Percentiles rank a stretch among this genome's conserved stretches.
Evolutionary conservation across 2,113 vertebrate species (phyloP).

Genomic region (Paramisgurnus dabryanus): DNA sequence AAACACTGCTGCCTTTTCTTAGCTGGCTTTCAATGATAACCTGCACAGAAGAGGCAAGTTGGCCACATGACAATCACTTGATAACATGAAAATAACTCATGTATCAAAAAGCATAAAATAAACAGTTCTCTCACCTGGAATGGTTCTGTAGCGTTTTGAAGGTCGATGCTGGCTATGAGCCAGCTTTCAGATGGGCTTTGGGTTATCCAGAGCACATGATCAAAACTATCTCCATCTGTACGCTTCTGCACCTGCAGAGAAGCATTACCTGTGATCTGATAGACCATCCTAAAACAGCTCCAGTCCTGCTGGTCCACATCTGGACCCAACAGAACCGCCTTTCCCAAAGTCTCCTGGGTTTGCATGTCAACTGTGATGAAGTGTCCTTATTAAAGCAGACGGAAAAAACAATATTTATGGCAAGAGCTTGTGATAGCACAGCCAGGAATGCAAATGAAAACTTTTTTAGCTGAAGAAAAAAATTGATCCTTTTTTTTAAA

Average conservation of each 20-base stretch:
- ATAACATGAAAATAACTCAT: conserved; percentile 2
- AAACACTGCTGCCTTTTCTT: conserved; percentile 80
- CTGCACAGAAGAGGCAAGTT: conserved; percentile 67
- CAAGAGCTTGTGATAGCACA: background rate
- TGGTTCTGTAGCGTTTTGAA: conserved; percentile 77
- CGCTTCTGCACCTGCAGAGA: conserved; percentile 82
- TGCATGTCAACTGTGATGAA: conserved; percentile 83
- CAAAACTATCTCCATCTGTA: conserved; percentile 83
- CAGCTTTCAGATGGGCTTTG: conserved; percentile 85
- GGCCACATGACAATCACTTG: background rate
- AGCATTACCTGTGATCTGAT: conserved; percentile 78
- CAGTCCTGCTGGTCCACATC: conserved; percentile 82
- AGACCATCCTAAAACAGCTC: conserved; percentile 90
- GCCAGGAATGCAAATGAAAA: background rate
- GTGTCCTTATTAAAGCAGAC: conserved; percentile 72
- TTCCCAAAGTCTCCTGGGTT: conserved; percentile 57
- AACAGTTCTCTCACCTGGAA: conserved; percentile 76
- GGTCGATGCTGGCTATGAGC: conserved; percentile 88
- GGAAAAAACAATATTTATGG: background rate
- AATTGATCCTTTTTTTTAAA: background rate
- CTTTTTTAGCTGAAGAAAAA: background rate
- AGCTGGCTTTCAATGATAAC: conserved; percentile 84
- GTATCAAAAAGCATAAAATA: background rate
- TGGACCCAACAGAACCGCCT: conserved; percentile 83
- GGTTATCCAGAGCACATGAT: conserved; percentile 84